phyloP scores from a whole-genome alignment of 2,888 invertebrate species.

The Pseudococcus viburni region DNA sequence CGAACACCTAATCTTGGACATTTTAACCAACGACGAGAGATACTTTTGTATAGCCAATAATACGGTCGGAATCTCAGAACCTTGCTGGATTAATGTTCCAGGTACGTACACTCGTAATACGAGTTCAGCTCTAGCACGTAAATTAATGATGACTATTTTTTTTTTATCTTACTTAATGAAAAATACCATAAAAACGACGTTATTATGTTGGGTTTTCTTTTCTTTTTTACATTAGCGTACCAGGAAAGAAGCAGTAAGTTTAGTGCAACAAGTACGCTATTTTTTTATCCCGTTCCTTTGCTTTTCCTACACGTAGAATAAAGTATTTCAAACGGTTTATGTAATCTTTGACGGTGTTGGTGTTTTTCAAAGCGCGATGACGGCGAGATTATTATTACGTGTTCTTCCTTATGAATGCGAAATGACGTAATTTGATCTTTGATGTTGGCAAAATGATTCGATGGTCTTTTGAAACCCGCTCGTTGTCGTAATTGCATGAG shows the following conservation, averaged over 20 bases:
- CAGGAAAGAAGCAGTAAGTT: slow-evolving; percentile 79
- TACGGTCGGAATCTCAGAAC: slow-evolving; percentile 79
- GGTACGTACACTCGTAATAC: too few relatives aligned
- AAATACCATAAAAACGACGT: slow-evolving; percentile 34
- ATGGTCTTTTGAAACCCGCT: slow-evolving; percentile 12
- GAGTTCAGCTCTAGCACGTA: too few relatives aligned
- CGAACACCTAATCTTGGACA: not conserved
- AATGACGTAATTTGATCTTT: slow-evolving; percentile 23
- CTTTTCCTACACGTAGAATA: not conserved
- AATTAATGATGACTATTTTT: too few relatives aligned
- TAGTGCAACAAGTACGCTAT: slow-evolving; percentile 72
- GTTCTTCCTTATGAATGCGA: slow-evolving; percentile 22
- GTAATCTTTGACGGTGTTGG: not conserved
- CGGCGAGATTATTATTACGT: slow-evolving; percentile 5
- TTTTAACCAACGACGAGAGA: not conserved
- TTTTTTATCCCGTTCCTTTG: not conserved
- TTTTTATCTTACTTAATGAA: slow-evolving; percentile 21
- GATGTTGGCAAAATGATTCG: slow-evolving; percentile 21
- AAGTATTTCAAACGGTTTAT: slow-evolving; percentile 8
- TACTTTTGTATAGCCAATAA: slow-evolving; percentile 91
- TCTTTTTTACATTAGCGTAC: slow-evolving; percentile 74
- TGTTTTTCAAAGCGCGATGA: too few relatives aligned
- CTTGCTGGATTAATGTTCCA: slow-evolving; percentile 75
- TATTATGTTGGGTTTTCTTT: not conserved
- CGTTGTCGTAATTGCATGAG: slow-evolving; percentile 8